These are phyloP conservation scores for Neolamprologus brichardi DNA, from an alignment of 2,113 vertebrate species.

Conservation along the genomic window DNA sequence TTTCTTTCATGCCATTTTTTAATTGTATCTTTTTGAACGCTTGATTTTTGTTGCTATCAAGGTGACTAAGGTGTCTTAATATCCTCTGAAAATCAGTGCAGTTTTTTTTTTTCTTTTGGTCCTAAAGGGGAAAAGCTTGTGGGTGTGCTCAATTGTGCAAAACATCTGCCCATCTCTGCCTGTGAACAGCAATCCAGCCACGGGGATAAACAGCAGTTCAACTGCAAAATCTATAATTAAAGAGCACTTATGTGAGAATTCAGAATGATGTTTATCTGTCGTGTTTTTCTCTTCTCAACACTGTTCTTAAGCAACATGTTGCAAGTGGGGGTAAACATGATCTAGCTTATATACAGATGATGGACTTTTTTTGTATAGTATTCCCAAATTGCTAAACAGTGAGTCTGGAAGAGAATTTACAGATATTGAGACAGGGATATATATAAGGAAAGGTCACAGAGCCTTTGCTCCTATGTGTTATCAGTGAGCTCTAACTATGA, in stretches of 20 bases:
- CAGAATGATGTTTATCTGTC: background rate
- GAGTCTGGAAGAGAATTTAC: background rate
- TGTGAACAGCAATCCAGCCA: conserved; percentile 4
- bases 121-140: background rate
- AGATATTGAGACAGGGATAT: background rate
- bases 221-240: conserved; percentile 29
- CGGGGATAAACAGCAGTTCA: conserved; percentile 3
- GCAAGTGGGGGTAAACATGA: background rate
- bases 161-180: background rate
- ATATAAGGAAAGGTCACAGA: background rate
- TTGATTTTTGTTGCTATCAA: background rate
- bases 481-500: background rate
- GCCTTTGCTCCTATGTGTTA: background rate
- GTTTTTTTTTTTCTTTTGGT: background rate
- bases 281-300: background rate
- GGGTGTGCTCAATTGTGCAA: background rate
- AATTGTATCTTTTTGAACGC: background rate
- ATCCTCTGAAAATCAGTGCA: background rate
- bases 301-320: background rate
- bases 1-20: background rate
- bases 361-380: background rate
- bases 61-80: background rate
- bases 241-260: background rate
- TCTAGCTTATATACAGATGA: background rate
- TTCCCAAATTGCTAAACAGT: background rate